A percentile compares a stretch with the other conserved stretches of the same genome.
phyloP scores from a whole-genome alignment of 2,888 invertebrate species.

The Adelphocoris suturalis region DNA sequence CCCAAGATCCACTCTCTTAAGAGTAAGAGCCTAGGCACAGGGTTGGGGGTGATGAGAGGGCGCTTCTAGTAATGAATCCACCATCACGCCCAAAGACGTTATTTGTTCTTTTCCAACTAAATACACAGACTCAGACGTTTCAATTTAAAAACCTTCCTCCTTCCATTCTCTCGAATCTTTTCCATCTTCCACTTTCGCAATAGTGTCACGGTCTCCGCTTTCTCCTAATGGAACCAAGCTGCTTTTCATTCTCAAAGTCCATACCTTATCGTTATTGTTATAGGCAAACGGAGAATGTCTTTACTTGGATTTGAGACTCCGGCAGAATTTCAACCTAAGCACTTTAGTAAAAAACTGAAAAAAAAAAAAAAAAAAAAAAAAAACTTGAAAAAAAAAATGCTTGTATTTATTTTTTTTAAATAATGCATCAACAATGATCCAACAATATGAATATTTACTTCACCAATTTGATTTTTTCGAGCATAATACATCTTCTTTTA shows the following conservation, averaged over 20 bases:
- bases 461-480: too few species aligned
- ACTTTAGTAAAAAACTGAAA: background rate
- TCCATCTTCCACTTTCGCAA: constrained; percentile 25
- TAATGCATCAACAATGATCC: too few species aligned
- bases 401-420: too few species aligned
- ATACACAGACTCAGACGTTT: constrained; percentile 55
- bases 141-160: constrained; percentile 48
- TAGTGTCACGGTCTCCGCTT: constrained; percentile 33
- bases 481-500: too few species aligned
- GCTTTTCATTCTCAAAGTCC: constrained; percentile 35
- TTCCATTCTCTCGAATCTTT: background rate
- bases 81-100: constrained; percentile 59
- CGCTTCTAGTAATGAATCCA: constrained; percentile 53
- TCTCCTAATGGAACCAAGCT: constrained; percentile 17
- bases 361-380: too few species aligned
- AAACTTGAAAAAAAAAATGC: too few species aligned
- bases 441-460: too few species aligned
- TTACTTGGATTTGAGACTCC: background rate
- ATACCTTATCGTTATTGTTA: constrained; percentile 39
- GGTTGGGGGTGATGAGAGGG: constrained; percentile 30
- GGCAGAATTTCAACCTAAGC: background rate
- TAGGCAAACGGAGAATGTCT: background rate
- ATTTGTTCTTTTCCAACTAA: constrained; percentile 60
- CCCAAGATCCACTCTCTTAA: constrained; percentile 11
- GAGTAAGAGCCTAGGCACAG: background rate